Evolutionary conservation across 2,888 invertebrate genomes (phyloP).

Genomic region (Pristionchus fissidentatus): DNA sequence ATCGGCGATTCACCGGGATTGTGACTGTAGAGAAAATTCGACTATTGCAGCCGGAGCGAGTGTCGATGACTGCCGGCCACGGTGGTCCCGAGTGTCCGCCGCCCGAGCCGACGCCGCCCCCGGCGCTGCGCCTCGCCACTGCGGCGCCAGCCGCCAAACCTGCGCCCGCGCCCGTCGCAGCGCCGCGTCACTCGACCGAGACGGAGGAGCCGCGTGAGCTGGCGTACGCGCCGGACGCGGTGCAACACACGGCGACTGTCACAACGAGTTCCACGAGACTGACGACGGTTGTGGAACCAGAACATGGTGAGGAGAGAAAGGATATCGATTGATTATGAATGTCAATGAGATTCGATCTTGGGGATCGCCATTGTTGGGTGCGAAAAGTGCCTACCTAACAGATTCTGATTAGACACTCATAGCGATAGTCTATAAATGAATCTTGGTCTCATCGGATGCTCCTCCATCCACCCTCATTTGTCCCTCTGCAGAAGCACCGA

Average conservation of each 20-base stretch:
- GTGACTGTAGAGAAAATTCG: too few species aligned
- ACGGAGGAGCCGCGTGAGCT: not conserved
- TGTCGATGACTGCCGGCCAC: slow-evolving; percentile 54
- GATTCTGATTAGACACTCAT: too few species aligned
- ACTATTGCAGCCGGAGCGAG: slow-evolving; percentile 52
- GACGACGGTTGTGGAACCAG: not conserved
- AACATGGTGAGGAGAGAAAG: not conserved
- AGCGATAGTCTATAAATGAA: too few species aligned
- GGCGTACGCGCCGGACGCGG: not conserved
- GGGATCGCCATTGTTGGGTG: too few species aligned
- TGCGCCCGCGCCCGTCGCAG: not conserved
- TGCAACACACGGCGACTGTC: too few species aligned
- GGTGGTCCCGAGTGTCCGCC: slow-evolving; percentile 56
- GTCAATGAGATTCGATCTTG: too few species aligned
- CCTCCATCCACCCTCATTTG: slow-evolving; percentile 51
- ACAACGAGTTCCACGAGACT: too few species aligned
- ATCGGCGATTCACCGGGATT: not conserved
- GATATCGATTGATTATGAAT: not conserved
- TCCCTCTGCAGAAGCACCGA: not conserved
- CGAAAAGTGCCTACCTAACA: too few species aligned
- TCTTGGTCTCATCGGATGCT: too few species aligned
- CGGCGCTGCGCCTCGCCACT: not conserved
- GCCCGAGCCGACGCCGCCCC: slow-evolving; percentile 61
- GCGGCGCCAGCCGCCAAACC: slow-evolving; percentile 43
- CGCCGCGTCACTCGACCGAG: not conserved